These are phyloP conservation scores for Anagyrus pseudococci DNA, from an alignment of 2,888 invertebrate genomes.

Conservation along the genomic window DNA sequence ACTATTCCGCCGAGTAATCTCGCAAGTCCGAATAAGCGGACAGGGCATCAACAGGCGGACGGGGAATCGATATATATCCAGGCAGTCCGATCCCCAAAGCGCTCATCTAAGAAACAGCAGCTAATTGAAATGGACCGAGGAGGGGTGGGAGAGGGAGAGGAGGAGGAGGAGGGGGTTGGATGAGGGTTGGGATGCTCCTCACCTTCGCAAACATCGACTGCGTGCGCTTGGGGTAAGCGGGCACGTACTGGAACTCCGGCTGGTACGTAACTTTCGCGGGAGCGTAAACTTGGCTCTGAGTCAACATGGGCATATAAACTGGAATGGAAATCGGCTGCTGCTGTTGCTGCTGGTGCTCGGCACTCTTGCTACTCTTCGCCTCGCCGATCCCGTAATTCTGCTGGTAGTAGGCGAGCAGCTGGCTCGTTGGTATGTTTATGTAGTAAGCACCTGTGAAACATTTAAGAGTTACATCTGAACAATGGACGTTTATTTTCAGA, in stretches of 20 bases:
- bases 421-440: conserved; percentile 52
- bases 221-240: conserved; percentile 42
- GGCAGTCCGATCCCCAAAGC: too few species aligned
- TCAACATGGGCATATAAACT: conserved; percentile 46
- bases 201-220: conserved; percentile 37
- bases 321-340: conserved; percentile 48
- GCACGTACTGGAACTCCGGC: conserved; percentile 45
- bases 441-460: conserved; percentile 47
- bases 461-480: too few species aligned
- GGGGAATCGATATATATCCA: too few species aligned
- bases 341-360: conserved; percentile 28
- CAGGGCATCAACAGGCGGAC: too few species aligned
- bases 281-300: conserved; percentile 44
- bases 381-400: conserved; percentile 44
- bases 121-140: too few species aligned
- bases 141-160: too few species aligned
- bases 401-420: conserved; percentile 52
- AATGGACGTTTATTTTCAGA: too few species aligned
- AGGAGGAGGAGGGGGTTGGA: too few species aligned
- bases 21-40: too few species aligned
- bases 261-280: conserved; percentile 48
- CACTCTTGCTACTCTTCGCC: conserved; percentile 40
- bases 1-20: too few species aligned
- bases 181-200: too few species aligned
- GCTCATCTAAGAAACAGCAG: too few species aligned